Base-by-base conservation (phyloP, 2,888 invertebrate genomes). In the Scaptomyza parva region DNA sequence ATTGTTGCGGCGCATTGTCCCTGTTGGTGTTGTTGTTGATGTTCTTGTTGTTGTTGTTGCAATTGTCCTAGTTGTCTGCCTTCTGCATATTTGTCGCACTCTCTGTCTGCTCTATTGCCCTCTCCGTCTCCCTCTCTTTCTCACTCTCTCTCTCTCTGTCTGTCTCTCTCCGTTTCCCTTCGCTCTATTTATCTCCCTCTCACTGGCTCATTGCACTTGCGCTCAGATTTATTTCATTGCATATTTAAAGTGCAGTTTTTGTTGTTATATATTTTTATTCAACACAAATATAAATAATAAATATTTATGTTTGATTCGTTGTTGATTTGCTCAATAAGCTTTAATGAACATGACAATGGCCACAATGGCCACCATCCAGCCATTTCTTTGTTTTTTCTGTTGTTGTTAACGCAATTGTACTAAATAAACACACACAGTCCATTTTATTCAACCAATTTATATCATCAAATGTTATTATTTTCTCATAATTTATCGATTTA, bases 41-140 rank as follows among this genome's bases (percentile, higher is more conserved):
- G 73, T 40, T 76, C 39, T 59, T 78, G 68, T n/a, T 43, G 12
- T 30, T 28, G 28, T 28, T 28, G 28, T 9, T 28, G 58, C 66
- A 66, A 74, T 72, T 87, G 85, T 78, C 82, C 78, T 76, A 81
- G 81, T 81, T 81, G 81, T 81, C 81, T 82, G 82, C 74, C 81
- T 77, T 41, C 79, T 81, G 85, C 82, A 81, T 85, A 81, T 82
- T 85, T 85, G 81, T 81, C 86, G 81, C 77, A 85, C 85, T 85
- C 85, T 81, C 78, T 73, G 78, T 76, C 80, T 77, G 61, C 61
- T 61, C 35, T 50, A 17, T 40, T 35, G 44, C 61, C 26, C 50
- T 57, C 57, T 50, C 37, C 30, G 26, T 35, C 14, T 44, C n/a
- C n/a, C 39, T 11, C 14, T 37, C n/a, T n/a, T 4, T 30, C 50